A percentile compares a stretch with the other conserved stretches of the same genome.
These are phyloP conservation scores for Philonicus albiceps DNA, from an alignment of 2,888 invertebrate genomes.

Conservation along the genomic window DNA sequence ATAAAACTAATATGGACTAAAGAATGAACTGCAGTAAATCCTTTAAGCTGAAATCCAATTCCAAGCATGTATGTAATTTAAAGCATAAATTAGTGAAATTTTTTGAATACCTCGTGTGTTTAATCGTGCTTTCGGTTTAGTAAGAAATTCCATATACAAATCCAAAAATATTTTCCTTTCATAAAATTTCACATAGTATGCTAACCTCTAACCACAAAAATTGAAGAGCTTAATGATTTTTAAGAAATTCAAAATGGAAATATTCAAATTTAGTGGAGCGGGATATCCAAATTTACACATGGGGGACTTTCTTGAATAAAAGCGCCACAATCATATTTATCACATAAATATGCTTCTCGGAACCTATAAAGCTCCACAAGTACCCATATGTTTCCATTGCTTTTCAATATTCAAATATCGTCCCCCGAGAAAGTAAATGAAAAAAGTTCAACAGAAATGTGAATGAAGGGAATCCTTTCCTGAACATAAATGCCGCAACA, in stretches of 20 bases:
- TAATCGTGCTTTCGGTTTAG: no score
- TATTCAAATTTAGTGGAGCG: neutral
- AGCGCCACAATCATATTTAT: neutral
- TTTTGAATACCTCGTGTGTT: neutral
- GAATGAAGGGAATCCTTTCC: neutral
- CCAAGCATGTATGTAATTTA: no score
- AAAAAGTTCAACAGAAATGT: neutral
- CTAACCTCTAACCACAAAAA: neutral
- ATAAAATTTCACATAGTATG: neutral
- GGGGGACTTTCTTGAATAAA: neutral
- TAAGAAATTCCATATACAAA: neutral
- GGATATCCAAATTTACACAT: neutral
- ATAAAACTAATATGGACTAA: no score
- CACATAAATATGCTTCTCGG: neutral
- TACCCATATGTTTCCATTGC: neutral
- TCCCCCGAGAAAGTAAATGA: neutral
- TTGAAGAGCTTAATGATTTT: neutral
- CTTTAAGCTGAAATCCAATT: no score
- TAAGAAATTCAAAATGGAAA: neutral
- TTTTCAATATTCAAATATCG: neutral
- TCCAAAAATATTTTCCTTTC: neutral
- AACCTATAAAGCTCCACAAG: neutral
- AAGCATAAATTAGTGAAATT: neutral
- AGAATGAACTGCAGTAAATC: no score
- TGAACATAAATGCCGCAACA: neutral